Percentiles rank a stretch among this genome's conserved stretches.
Evolutionary conservation across 2,113 vertebrate genomes (phyloP).

Genomic region (Varanus komodoensis): DNA sequence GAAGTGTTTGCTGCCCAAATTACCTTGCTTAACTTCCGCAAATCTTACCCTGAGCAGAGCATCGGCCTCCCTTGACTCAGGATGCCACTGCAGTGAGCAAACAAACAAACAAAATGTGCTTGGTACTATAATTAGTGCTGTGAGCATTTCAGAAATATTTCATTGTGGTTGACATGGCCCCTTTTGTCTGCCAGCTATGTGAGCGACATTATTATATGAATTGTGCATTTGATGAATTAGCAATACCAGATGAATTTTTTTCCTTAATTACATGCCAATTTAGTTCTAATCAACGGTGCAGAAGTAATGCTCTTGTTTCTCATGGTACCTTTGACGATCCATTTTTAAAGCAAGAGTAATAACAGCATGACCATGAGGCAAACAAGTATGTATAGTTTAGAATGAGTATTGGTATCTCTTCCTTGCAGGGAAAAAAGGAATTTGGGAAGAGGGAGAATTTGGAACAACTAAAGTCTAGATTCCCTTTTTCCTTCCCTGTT

Average conservation of each 20-base stretch:
- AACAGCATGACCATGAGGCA: not conserved
- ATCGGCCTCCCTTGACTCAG: not conserved
- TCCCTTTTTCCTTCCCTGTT: too few relatives aligned
- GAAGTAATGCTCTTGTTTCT: not conserved
- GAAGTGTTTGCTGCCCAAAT: not conserved
- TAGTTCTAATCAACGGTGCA: not conserved
- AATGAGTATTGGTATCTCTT: not conserved
- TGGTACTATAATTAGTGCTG: not conserved
- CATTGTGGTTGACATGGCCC: not conserved
- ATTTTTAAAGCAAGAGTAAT: not conserved
- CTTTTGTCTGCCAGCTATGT: not conserved
- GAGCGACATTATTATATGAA: not conserved
- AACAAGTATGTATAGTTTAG: not conserved
- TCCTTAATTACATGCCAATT: slow-evolving; percentile 4
- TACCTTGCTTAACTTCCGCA: not conserved
- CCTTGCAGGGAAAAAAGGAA: not conserved
- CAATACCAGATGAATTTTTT: not conserved
- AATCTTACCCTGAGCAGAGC: not conserved
- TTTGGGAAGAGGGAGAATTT: not conserved
- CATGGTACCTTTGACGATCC: not conserved
- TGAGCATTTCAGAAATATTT: not conserved
- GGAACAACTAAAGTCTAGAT: too few relatives aligned
- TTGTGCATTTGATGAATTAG: not conserved
- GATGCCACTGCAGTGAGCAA: not conserved
- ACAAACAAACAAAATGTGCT: not conserved